Evolutionary conservation across 2,113 vertebrate genomes (phyloP), one percentile per base, ranked within the genome.

Genomic region (Alces alces): DNA sequence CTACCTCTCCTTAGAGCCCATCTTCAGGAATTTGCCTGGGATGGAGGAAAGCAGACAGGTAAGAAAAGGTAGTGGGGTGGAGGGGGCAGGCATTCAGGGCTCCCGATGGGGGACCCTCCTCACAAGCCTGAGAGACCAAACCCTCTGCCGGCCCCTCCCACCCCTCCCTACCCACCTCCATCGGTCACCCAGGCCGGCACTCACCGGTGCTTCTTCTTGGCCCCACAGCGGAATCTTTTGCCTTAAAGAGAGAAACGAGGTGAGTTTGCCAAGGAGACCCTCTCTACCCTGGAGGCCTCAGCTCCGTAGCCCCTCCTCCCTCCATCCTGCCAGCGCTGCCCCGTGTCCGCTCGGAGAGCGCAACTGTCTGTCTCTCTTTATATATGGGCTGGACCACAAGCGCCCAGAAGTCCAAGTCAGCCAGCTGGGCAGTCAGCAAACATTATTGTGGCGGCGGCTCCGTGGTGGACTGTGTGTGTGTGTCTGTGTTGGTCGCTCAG

Each of bases 161-260:
- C 39, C 13, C 61, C 50, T 2, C 21, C 73, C 58, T 16, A 0
- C 3, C 79, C 52, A 4, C 23, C 73, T 6, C 21, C 1, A 16
- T 39, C 15, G 0, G 21, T 23, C 14, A 33, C 52, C 57, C 28
- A 0, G 5, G 15, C 0, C 4, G 1, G 1, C 13, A 97, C 99
- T 97, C 96, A 99, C 99, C 98, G 98, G 30, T 64, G 95, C 92
- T 97, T 98, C 95, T 97, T 98, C 96, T 98, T 99, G 73, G 97
- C 98, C 86, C 99, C 98, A 0, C 99, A 99, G 91, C 98, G 99
- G 94, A 99, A 98, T 54, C 98, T 98, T 93, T 98, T 99, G 98
- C 99, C 99, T 99, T 78, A 97, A 96, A 93, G 12, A 97, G 94
- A 95, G 96, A 98, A 28, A 93, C 33, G 0, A 3, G 7, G 30